These are phyloP conservation scores for Cephus cinctus DNA, from an alignment of 1,140 invertebrate species.

Conservation along the genomic window DNA sequence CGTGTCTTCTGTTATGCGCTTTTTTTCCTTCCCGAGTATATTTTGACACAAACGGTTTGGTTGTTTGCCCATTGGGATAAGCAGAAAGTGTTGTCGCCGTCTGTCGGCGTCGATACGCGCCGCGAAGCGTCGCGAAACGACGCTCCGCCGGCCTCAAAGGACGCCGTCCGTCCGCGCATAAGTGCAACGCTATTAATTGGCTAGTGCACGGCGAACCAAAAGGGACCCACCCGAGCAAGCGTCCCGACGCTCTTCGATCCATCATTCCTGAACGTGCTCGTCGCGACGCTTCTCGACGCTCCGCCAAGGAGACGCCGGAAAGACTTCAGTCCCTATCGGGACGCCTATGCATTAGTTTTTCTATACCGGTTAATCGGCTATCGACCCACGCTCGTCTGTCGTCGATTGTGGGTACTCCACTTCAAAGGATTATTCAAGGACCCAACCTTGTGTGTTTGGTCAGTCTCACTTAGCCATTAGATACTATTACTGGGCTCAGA, in stretches of 20 bases:
- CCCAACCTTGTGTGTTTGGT: too few relatives aligned
- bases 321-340: too few relatives aligned
- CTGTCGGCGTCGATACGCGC: constrained; percentile 44
- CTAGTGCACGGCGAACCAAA: background rate
- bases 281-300: too few relatives aligned
- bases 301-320: too few relatives aligned
- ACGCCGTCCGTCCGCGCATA: constrained; percentile 8
- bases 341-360: too few relatives aligned
- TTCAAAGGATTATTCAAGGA: too few relatives aligned
- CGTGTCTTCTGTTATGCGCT: constrained; percentile 10
- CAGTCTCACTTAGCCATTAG: too few relatives aligned
- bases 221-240: background rate
- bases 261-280: too few relatives aligned
- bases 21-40: constrained; percentile 20
- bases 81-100: constrained; percentile 27
- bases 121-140: constrained; percentile 40
- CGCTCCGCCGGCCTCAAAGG: constrained; percentile 29
- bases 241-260: background rate
- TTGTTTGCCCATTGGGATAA: constrained; percentile 20
- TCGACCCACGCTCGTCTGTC: too few relatives aligned
- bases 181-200: background rate
- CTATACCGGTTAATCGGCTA: too few relatives aligned
- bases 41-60: constrained; percentile 26
- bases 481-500: too few relatives aligned
- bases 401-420: too few relatives aligned